Base-by-base conservation (phyloP, 2,113 vertebrate species). In the Motacilla tschutschensis region DNA sequence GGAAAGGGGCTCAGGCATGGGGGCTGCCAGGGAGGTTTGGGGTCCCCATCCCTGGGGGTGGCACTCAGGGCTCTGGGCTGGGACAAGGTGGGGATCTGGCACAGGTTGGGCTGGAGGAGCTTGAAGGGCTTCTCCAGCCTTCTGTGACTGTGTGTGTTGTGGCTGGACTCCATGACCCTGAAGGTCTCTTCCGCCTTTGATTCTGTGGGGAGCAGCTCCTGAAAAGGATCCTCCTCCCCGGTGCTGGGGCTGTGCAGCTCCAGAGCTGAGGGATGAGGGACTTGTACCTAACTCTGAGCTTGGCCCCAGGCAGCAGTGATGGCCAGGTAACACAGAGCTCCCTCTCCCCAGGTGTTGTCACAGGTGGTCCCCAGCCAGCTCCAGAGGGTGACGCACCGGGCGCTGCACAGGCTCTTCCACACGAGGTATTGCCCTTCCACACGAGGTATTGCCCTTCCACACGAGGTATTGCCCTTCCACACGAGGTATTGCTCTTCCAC, bases 391-490 rank as follows among this genome's bases (percentile, higher is more conserved):
- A 86, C 76, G 24, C 97, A 96, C 10, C 62, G 69, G 84, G 70
- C 50, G 4, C 46, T 98, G 48, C 98, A 98, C 95, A 96, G 92
- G 76, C 89, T 99, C 74, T 98, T 99, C 84, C 97, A 33, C 33
- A 33, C 33, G 33, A 33, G 33, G 33, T 33, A 33, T 33, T 33
- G 33, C 33, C 7, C 33, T 33, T 33, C 33, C 33, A 33, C 33
- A 33, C 33, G 33, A 33, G 33, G 33, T 33, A 33, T 33, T 33
- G 33, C 33, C 7, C 33, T 33, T 33, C 33, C 33, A 33, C 33
- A 33, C 33, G 33, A 33, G 33, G 33, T 33, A 33, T 33, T 33
- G 33, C 33, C 7, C 33, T 33, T 33, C 33, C 33, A 99, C 67
- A 98, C 98, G 44, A 97, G 98, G 99, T 98, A 97, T 16, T 63